phyloP scores from a whole-genome alignment of 2,113 vertebrate species.

The Balaenoptera acutorostrata region DNA sequence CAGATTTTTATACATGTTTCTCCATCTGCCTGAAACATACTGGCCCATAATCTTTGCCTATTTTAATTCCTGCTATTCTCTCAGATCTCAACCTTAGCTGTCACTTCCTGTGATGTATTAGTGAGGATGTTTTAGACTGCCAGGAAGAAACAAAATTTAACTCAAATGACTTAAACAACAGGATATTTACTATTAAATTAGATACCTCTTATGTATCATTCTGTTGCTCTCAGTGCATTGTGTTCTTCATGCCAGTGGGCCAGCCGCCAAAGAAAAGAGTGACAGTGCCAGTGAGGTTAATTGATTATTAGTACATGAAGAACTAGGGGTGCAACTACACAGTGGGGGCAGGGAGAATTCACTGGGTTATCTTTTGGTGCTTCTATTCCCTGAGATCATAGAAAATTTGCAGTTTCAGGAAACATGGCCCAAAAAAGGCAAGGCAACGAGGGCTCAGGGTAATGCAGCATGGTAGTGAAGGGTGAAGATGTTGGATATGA shows the following conservation, averaged over 20 bases:
- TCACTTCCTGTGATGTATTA: neutral
- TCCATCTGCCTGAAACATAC: neutral
- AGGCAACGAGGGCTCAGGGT: neutral
- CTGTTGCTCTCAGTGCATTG: neutral
- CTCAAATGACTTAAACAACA: neutral
- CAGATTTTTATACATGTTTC: neutral
- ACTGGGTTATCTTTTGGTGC: neutral
- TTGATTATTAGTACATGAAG: neutral
- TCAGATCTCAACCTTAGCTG: neutral
- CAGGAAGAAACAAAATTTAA: neutral
- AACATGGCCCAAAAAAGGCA: neutral
- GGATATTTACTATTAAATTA: neutral
- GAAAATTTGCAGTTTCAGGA: neutral
- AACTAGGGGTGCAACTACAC: neutral
- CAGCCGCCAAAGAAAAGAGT: neutral
- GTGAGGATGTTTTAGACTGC: neutral
- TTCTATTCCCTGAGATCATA: neutral
- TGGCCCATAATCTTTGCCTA: neutral
- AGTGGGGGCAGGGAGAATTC: neutral
- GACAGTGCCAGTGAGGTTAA: neutral
- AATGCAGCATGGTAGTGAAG: too few species aligned
- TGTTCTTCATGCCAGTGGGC: neutral
- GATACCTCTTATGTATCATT: neutral
- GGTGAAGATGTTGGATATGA: neutral
- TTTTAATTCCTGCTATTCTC: neutral